Percentiles rank a stretch among this genome's conserved stretches.
Conservation (phyloP, 92 coral and sea anemone genomes). For the Epizoanthus rinbou region DNA sequence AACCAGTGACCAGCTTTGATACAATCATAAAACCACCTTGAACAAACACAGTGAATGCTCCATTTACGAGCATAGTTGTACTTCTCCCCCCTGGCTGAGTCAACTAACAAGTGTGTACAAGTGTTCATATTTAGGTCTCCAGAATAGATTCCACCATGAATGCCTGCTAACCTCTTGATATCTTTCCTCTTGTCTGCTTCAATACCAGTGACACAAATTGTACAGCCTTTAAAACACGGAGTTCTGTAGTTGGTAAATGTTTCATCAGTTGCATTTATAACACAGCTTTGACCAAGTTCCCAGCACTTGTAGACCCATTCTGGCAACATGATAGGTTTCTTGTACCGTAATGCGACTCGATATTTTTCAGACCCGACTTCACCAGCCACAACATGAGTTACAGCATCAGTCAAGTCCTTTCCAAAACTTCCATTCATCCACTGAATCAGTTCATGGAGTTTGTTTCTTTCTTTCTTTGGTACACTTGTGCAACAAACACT, state of each 20-base stretch:
- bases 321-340: slow-evolving; percentile 77
- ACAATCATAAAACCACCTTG: slow-evolving; percentile 93
- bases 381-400: slow-evolving; percentile 95
- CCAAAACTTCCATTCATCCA: slow-evolving; percentile 84
- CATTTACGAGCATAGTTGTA: slow-evolving; percentile 87
- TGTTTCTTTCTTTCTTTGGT: slow-evolving; percentile 70
- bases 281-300: slow-evolving; percentile 62
- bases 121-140: slow-evolving; percentile 86
- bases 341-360: slow-evolving; percentile 75
- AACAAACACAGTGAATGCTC: slow-evolving; percentile 87
- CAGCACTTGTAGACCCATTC: slow-evolving; percentile 85
- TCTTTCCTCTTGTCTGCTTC: slow-evolving; percentile 74
- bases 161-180: slow-evolving; percentile 55
- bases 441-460: slow-evolving; percentile 66
- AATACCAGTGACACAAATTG: slow-evolving; percentile 90
- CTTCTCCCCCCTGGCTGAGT: slow-evolving; percentile 84
- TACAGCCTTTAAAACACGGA: slow-evolving; percentile 88
- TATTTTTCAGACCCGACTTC: slow-evolving; percentile 95
- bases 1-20: slow-evolving; percentile 83
- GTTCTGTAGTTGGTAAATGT: slow-evolving; percentile 70
- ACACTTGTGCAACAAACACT: slow-evolving; percentile 79
- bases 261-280: slow-evolving; percentile 70
- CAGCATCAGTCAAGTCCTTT: slow-evolving; percentile 79
- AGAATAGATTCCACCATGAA: slow-evolving; percentile 86
- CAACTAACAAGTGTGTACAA: slow-evolving; percentile 89